Conservation (phyloP, 2,113 vertebrate species). For the Anarrhichthys ocellatus region DNA sequence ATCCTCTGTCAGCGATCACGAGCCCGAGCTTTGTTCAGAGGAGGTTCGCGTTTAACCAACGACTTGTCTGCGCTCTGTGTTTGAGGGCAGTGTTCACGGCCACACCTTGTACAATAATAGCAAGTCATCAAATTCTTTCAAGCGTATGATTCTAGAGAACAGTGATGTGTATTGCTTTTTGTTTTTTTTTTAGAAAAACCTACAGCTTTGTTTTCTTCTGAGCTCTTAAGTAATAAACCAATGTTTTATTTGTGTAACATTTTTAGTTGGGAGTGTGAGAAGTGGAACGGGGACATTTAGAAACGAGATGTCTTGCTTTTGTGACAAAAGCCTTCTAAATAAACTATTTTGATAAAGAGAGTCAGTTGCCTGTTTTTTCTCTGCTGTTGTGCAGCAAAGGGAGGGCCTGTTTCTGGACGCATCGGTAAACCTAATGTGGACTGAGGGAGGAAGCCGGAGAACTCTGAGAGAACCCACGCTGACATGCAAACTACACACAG, state of each 20-base stretch:
- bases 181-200: constrained; percentile 45
- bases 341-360: constrained; percentile 99
- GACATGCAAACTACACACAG: too few relatives aligned
- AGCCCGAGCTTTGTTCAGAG: constrained; percentile 19
- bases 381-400: not conserved
- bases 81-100: constrained; percentile 74
- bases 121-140: constrained; percentile 64
- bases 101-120: constrained; percentile 80
- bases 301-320: constrained; percentile 84
- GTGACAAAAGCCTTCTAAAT: constrained; percentile 89
- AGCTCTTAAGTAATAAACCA: constrained; percentile 75
- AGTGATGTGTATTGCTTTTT: constrained; percentile 82
- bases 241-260: constrained; percentile 88
- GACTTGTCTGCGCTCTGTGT: constrained; percentile 69
- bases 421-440: too few relatives aligned
- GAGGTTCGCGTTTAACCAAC: constrained; percentile 42
- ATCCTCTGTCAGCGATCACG: not conserved
- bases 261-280: constrained; percentile 87
- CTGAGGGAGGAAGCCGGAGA: too few relatives aligned
- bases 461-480: too few relatives aligned
- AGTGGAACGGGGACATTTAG: constrained; percentile 79
- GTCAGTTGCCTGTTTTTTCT: not conserved
- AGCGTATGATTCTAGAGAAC: constrained; percentile 73
- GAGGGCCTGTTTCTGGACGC: too few relatives aligned
- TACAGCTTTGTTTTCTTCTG: constrained; percentile 62